A percentile compares a stretch with the other conserved stretches of the same genome.
These are phyloP conservation scores for Dolomedes plantarius DNA, from an alignment of 2,888 invertebrate species.

Conservation along the genomic window DNA sequence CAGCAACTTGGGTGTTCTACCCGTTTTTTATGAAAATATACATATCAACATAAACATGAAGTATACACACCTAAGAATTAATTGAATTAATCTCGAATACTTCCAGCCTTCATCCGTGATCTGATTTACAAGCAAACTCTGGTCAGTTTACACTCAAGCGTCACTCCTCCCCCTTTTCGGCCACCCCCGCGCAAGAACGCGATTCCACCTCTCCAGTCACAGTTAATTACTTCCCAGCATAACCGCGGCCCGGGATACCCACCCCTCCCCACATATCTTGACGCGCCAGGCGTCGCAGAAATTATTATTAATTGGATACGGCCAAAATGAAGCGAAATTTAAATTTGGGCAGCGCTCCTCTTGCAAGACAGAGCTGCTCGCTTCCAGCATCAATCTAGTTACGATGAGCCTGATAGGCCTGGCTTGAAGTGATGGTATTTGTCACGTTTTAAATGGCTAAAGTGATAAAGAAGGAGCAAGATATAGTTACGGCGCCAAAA, in stretches of 20 bases:
- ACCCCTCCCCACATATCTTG: constrained; percentile 48
- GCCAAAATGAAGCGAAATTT: constrained; percentile 61
- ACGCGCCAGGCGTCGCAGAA: constrained; percentile 46
- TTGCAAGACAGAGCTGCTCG: background rate
- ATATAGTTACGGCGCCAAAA: too few relatives aligned
- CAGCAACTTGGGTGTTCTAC: too few relatives aligned
- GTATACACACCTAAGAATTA: too few relatives aligned
- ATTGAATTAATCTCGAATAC: too few relatives aligned
- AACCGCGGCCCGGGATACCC: constrained; percentile 20
- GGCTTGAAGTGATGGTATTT: background rate
- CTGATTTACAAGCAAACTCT: background rate
- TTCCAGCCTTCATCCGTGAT: background rate
- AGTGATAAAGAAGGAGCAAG: too few relatives aligned
- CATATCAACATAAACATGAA: too few relatives aligned
- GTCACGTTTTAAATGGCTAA: background rate
- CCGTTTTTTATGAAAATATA: too few relatives aligned
- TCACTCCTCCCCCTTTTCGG: background rate
- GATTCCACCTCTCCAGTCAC: constrained; percentile 39
- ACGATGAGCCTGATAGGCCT: background rate
- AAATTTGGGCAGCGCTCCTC: constrained; percentile 20
- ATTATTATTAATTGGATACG: constrained; percentile 61
- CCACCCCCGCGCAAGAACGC: background rate
- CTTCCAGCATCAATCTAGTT: background rate
- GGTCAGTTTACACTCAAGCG: background rate
- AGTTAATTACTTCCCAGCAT: constrained; percentile 40